phyloP scores from a whole-genome alignment of 2,888 invertebrate species.

The Drosophila tripunctata region DNA sequence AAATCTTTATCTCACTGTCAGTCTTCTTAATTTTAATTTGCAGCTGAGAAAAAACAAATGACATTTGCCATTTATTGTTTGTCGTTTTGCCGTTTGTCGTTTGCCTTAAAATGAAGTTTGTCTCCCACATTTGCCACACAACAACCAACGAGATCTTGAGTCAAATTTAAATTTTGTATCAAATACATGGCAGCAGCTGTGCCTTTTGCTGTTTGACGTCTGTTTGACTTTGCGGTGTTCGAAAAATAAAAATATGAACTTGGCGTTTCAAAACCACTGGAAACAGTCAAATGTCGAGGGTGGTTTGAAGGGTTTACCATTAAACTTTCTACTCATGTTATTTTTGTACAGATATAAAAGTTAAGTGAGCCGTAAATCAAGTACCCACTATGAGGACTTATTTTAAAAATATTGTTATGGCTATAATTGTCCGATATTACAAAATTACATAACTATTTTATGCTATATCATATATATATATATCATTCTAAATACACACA shows the following conservation, averaged over 20 bases:
- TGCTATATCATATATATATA: too few relatives aligned
- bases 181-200: constrained; percentile 62
- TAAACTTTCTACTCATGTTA: too few relatives aligned
- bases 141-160: constrained; percentile 14
- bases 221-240: constrained; percentile 30
- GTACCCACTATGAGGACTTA: too few relatives aligned
- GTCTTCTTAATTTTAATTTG: constrained; percentile 54
- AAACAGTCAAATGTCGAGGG: constrained; percentile 30
- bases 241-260: constrained; percentile 30
- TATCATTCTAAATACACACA: too few relatives aligned
- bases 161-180: constrained; percentile 62
- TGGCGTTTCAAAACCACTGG: constrained; percentile 39
- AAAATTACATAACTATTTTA: too few relatives aligned
- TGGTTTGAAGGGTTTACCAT: too few relatives aligned
- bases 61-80: constrained; percentile 60
- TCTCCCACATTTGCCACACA: constrained; percentile 6
- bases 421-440: too few relatives aligned
- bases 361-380: too few relatives aligned
- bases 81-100: constrained; percentile 12
- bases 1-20: not conserved
- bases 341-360: too few relatives aligned
- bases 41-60: constrained; percentile 60
- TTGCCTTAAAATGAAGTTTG: constrained; percentile 33
- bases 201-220: constrained; percentile 15
- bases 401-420: too few relatives aligned